Percentiles rank a stretch among this genome's conserved stretches.
phyloP scores from a whole-genome alignment of 2,888 invertebrate species.

The Sylvicola fuscatus region DNA sequence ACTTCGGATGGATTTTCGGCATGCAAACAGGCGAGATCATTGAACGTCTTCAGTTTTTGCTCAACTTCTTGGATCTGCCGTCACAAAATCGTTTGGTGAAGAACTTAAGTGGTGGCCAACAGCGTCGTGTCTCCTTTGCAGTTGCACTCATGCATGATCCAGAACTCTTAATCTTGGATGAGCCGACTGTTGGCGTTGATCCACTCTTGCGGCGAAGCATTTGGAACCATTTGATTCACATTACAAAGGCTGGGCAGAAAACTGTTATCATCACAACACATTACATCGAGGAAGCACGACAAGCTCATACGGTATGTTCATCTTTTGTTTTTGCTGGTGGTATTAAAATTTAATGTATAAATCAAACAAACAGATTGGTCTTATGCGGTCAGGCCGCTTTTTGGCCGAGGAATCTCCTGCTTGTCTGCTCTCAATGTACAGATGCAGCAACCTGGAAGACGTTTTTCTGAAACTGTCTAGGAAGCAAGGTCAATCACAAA shows the following conservation, averaged over 20 bases:
- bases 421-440: slow-evolving; percentile 62
- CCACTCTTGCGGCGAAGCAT: slow-evolving; percentile 77
- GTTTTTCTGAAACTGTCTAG: slow-evolving; percentile 80
- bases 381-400: slow-evolving; percentile 81
- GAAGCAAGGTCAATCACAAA: slow-evolving; percentile 50
- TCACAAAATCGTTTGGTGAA: slow-evolving; percentile 62
- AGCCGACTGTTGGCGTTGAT: slow-evolving; percentile 86
- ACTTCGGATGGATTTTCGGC: slow-evolving; percentile 90
- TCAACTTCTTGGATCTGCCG: slow-evolving; percentile 80
- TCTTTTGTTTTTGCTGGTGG: slow-evolving; percentile 4
- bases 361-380: slow-evolving; percentile 48
- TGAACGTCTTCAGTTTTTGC: slow-evolving; percentile 62
- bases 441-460: slow-evolving; percentile 69
- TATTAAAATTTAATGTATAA: slow-evolving; percentile 4
- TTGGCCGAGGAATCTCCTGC: slow-evolving; percentile 82
- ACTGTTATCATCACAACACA: slow-evolving; percentile 86
- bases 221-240: slow-evolving; percentile 82
- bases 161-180: slow-evolving; percentile 74
- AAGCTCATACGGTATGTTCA: slow-evolving; percentile 61
- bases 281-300: slow-evolving; percentile 88
- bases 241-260: slow-evolving; percentile 74
- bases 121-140: slow-evolving; percentile 77
- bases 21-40: slow-evolving; percentile 68
- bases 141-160: slow-evolving; percentile 87
- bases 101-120: slow-evolving; percentile 75